Conservation (phyloP, 2,888 invertebrate species). For the Sipha maydis region DNA sequence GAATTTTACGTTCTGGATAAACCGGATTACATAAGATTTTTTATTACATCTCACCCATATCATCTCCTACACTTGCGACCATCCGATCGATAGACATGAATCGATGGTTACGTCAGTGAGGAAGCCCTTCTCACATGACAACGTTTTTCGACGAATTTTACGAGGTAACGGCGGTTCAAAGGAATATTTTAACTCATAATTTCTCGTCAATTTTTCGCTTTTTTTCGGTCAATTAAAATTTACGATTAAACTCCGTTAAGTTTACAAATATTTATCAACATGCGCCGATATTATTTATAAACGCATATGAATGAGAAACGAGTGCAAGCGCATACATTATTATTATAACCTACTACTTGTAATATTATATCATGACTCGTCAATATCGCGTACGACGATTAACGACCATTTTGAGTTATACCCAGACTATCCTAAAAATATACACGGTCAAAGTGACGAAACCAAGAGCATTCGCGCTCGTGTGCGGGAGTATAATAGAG, state of each 20-base stretch:
- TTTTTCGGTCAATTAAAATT: background rate
- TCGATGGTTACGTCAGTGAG: too few species aligned
- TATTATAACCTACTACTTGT: background rate
- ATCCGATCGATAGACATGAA: too few species aligned
- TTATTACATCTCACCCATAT: background rate
- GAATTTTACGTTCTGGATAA: conserved; percentile 1
- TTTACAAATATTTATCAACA: conserved; percentile 13
- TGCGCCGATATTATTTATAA: conserved; percentile 7
- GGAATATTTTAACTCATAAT: background rate
- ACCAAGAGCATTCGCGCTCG: background rate
- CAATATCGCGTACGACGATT: background rate
- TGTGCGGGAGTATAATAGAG: background rate
- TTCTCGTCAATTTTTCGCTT: background rate
- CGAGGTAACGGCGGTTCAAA: background rate
- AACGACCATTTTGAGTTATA: background rate
- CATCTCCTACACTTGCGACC: background rate
- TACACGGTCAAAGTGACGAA: background rate
- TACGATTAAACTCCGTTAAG: background rate
- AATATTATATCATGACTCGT: background rate
- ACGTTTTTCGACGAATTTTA: background rate
- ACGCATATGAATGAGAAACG: background rate
- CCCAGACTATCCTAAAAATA: conserved; percentile 6
- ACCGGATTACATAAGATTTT: conserved; percentile 7
- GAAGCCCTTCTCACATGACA: background rate
- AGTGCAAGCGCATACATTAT: background rate